phyloP scores from a whole-genome alignment of 2,113 vertebrate genomes.

The Mustela lutreola region DNA sequence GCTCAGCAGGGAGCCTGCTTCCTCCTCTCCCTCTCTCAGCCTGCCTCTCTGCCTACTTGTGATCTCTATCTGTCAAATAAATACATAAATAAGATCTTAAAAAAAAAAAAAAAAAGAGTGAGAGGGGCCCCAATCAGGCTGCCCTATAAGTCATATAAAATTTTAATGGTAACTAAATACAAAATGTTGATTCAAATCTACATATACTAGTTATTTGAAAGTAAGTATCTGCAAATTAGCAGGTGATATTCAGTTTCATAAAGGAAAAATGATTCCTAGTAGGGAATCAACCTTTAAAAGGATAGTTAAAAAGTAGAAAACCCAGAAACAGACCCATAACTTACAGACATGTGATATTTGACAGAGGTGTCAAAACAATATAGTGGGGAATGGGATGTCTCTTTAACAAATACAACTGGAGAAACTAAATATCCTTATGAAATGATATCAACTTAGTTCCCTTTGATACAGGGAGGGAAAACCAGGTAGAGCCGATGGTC shows the following conservation, averaged over 20 bases:
- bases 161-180: background rate
- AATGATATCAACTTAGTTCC: background rate
- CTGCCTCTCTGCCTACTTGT: no score
- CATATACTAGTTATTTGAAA: background rate
- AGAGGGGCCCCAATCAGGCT: no score
- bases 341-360: background rate
- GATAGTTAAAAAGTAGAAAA: slow-evolving; percentile 42
- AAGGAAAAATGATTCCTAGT: background rate
- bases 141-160: background rate
- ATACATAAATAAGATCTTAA: no score
- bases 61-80: no score
- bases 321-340: background rate
- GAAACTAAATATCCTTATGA: background rate
- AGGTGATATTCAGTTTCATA: background rate
- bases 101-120: no score
- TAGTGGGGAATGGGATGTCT: background rate
- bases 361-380: background rate
- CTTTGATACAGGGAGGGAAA: background rate
- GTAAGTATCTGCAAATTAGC: background rate
- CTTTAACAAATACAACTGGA: slow-evolving; percentile 30
- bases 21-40: no score
- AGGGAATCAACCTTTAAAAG: background rate
- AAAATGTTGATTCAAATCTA: background rate
- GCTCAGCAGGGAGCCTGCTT: no score
- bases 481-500: background rate